Conservation (phyloP, 2,113 vertebrate species). For the Antechinus flavipes region DNA sequence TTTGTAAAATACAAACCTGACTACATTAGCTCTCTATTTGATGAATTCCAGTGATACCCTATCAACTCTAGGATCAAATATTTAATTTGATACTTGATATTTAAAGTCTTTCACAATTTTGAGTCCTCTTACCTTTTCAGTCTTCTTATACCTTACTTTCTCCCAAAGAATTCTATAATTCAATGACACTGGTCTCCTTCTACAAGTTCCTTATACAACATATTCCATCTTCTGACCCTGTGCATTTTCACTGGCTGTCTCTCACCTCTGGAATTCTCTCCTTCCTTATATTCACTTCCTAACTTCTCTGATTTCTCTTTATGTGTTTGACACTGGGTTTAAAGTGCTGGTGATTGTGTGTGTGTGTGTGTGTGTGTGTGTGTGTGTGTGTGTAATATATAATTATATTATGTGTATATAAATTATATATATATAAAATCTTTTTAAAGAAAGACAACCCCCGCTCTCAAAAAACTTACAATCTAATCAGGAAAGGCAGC, state of each 20-base stretch:
- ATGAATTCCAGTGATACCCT: neutral
- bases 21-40: neutral
- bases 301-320: neutral
- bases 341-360: neutral
- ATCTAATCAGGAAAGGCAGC: neutral
- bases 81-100: neutral
- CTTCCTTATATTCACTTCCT: neutral
- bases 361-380: no score
- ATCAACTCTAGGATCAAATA: neutral
- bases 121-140: neutral
- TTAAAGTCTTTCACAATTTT: neutral
- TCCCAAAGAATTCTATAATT: neutral
- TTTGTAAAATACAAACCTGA: neutral
- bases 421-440: neutral
- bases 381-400: neutral
- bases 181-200: neutral
- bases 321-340: neutral
- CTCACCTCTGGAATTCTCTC: neutral
- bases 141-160: neutral
- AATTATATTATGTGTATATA: no score
- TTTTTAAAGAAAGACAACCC: neutral
- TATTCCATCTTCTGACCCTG: neutral
- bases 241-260: neutral
- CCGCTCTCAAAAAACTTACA: neutral
- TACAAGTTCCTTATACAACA: neutral